These are phyloP conservation scores for Lepidochrysops patricia DNA, from an alignment of 2,888 invertebrate genomes.

Conservation along the genomic window DNA sequence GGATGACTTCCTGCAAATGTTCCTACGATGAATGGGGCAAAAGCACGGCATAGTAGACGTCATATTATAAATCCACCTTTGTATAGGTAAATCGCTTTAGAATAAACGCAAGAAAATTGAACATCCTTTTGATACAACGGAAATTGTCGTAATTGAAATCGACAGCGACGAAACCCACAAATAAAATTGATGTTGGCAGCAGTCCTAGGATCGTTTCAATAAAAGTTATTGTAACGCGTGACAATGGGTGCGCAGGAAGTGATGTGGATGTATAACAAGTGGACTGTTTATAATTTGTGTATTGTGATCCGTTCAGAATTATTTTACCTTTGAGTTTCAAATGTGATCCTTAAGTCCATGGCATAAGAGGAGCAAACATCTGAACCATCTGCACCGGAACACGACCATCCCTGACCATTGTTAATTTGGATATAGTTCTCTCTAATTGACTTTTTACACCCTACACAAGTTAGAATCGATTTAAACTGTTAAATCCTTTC, in stretches of 20 bases:
- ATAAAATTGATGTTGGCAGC: slow-evolving; percentile 54
- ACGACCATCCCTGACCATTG: slow-evolving; percentile 52
- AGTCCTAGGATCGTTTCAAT: slow-evolving; percentile 68
- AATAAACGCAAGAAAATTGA: slow-evolving; percentile 44
- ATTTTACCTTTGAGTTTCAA: neutral
- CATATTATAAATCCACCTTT: slow-evolving; percentile 47
- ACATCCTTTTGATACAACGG: slow-evolving; percentile 55
- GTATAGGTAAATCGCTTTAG: slow-evolving; percentile 32
- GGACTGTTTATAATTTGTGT: slow-evolving; percentile 73
- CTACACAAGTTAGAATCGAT: neutral
- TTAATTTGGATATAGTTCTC: slow-evolving; percentile 43
- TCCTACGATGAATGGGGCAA: slow-evolving; percentile 29
- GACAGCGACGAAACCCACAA: slow-evolving; percentile 59
- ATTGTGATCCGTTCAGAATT: slow-evolving; percentile 41
- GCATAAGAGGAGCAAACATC: neutral
- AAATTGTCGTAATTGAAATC: slow-evolving; percentile 60
- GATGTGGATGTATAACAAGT: slow-evolving; percentile 68
- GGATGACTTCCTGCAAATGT: slow-evolving; percentile 25
- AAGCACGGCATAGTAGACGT: slow-evolving; percentile 27
- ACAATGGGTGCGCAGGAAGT: slow-evolving; percentile 70
- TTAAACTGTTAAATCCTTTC: neutral
- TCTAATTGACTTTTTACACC: slow-evolving; percentile 61
- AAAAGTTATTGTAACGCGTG: slow-evolving; percentile 71
- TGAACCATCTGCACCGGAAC: slow-evolving; percentile 39
- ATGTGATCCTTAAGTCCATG: neutral